Evolutionary conservation across 92 coral and sea anemone genomes (phyloP).

Genomic region (Metridium senile): DNA sequence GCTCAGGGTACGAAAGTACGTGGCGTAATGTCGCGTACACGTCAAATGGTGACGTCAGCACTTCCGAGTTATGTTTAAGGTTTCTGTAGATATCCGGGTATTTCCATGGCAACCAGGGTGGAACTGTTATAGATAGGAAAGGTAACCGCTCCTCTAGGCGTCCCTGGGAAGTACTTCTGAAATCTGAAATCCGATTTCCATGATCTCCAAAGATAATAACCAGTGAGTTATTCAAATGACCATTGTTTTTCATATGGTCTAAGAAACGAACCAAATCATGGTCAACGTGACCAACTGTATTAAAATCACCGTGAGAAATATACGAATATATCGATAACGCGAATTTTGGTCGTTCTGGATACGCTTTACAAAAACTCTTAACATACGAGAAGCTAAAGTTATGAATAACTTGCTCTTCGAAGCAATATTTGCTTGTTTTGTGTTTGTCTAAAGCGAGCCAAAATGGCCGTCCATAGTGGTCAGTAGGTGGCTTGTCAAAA

Average conservation of each 20-base stretch:
- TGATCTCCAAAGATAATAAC: slow-evolving; percentile 79
- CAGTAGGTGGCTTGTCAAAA: slow-evolving; percentile 56
- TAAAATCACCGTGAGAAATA: slow-evolving; percentile 60
- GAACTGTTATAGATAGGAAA: slow-evolving; percentile 67
- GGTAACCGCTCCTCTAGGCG: slow-evolving; percentile 90
- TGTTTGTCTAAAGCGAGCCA: slow-evolving; percentile 42
- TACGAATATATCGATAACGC: slow-evolving; percentile 46
- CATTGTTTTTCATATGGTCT: slow-evolving; percentile 37
- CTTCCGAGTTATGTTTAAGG: slow-evolving; percentile 60
- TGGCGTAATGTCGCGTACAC: slow-evolving; percentile 81
- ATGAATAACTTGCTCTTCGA: slow-evolving; percentile 48
- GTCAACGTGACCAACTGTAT: slow-evolving; percentile 59
- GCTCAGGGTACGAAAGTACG: slow-evolving; percentile 69
- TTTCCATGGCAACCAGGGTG: slow-evolving; percentile 70
- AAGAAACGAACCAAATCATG: slow-evolving; percentile 43
- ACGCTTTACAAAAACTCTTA: slow-evolving; percentile 53
- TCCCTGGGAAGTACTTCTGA: slow-evolving; percentile 73
- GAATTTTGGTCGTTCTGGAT: slow-evolving; percentile 52
- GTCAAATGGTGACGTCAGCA: slow-evolving; percentile 87
- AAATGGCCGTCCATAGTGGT: slow-evolving; percentile 61
- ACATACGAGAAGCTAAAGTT: slow-evolving; percentile 54
- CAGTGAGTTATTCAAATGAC: slow-evolving; percentile 60
- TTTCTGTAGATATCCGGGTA: slow-evolving; percentile 50
- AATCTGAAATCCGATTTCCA: slow-evolving; percentile 64
- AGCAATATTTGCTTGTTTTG: slow-evolving; percentile 25